Evolutionary conservation across 2,113 vertebrate species (phyloP), one percentile per base, ranked within the genome.

Genomic region (Anser brachyrhynchus): DNA sequence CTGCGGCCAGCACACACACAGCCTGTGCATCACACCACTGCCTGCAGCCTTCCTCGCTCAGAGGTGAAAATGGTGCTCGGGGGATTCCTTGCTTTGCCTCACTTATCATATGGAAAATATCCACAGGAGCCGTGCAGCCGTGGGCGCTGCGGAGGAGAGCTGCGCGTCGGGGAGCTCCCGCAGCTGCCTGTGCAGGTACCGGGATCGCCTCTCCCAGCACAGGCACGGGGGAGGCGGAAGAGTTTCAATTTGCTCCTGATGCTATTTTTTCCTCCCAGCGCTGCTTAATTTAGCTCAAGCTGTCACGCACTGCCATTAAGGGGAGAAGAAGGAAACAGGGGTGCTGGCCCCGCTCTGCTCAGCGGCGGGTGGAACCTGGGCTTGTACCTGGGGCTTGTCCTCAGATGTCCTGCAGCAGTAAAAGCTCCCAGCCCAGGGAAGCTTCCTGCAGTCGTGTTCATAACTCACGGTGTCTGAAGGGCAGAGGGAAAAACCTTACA

Each of bases 211-310:
- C 62, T 54, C 67, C 43, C 49, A 4, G 1, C 43, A 14, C 71
- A 3, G 0, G 78, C 59, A 31, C 19, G 8, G 66, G 80, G 64
- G 77, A 91, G 62, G 69, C 5, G 3, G 44, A 70, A 29, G 58
- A 33, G 84, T 57, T 94, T 97, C 89, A 94, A 94, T 96, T 96
- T 93, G 93, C 77, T 82, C 84, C 21, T 41, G 62, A 46, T 92
- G 95, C 93, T 96, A 95, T 96, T 96, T 96, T 67, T 89, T 55
- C 62, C 58, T 90, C 71, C 66, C 21, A 19, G 39, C 4, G 0
- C 65, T 73, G 84, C 91, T 92, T 96, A 85, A 94, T 94, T 95
- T 96, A 94, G 94, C 91, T 76, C 84, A 49, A 54, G 58, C 89
- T 93, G 84, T 54, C 80, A 54, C 29, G 37, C 49, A 33, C 13